Percentiles rank a stretch among this genome's conserved stretches.
Evolutionary conservation across 1,140 invertebrate species (phyloP).

Genomic region (Papilio polyxenes): DNA sequence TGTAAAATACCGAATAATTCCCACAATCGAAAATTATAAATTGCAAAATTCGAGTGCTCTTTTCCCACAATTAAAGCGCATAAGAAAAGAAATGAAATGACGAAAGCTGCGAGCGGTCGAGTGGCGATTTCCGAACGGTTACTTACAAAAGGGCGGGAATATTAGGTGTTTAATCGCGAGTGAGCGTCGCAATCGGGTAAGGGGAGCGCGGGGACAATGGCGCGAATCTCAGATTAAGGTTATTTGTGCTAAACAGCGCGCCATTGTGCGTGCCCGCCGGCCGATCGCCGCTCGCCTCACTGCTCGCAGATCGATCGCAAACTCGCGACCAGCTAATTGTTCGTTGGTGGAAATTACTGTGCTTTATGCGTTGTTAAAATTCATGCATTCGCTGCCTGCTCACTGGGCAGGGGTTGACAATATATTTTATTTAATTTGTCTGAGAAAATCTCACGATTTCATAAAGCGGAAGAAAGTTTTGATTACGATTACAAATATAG

Average conservation of each 20-base stretch:
- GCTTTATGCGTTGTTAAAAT: slow-evolving; percentile 54
- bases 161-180: slow-evolving; percentile 65
- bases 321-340: slow-evolving; percentile 55
- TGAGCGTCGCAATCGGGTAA: slow-evolving; percentile 62
- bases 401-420: slow-evolving; percentile 14
- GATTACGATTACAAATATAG: slow-evolving; percentile 10
- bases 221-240: slow-evolving; percentile 63
- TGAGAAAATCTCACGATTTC: slow-evolving; percentile 54
- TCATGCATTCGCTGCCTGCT: slow-evolving; percentile 42
- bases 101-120: slow-evolving; percentile 55
- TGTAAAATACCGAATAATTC: slow-evolving; percentile 53
- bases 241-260: slow-evolving; percentile 71
- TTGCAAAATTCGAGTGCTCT: slow-evolving; percentile 66
- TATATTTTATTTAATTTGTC: slow-evolving; percentile 50
- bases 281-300: slow-evolving; percentile 44
- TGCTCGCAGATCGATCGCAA: slow-evolving; percentile 54
- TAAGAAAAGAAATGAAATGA: slow-evolving; percentile 55
- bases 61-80: slow-evolving; percentile 73
- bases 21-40: slow-evolving; percentile 60
- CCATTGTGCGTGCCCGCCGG: slow-evolving; percentile 62
- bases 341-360: slow-evolving; percentile 49
- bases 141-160: slow-evolving; percentile 62
- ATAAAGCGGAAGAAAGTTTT: slow-evolving; percentile 4
- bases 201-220: slow-evolving; percentile 55
- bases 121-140: slow-evolving; percentile 65